Conservation (phyloP, 1,140 invertebrate species). For the Drosophila kurseongensis region DNA sequence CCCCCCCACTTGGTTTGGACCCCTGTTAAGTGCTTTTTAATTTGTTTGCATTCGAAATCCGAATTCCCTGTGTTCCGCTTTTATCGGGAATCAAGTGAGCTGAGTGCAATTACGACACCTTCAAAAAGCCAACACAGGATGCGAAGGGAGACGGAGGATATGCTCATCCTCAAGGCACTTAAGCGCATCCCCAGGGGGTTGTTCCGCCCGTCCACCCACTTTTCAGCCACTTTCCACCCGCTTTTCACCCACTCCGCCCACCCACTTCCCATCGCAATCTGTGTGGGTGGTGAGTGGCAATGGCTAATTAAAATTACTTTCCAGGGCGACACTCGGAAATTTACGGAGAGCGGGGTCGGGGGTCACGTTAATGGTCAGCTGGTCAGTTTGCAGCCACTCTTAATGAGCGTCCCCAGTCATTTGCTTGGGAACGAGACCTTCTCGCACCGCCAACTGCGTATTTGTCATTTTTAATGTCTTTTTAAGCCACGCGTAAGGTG, state of each 20-base stretch:
- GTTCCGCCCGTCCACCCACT: constrained; percentile 13
- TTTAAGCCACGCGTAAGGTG: constrained; percentile 69
- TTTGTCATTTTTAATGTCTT: constrained; percentile 69
- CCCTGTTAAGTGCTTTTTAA: constrained; percentile 79
- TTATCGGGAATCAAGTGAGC: constrained; percentile 72
- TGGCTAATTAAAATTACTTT: constrained; percentile 79
- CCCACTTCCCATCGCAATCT: constrained; percentile 2
- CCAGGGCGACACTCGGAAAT: constrained; percentile 59
- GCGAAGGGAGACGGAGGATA: neutral
- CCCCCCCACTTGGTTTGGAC: neutral
- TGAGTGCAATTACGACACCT: constrained; percentile 82
- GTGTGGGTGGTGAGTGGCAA: constrained; percentile 23
- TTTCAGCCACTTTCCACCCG: constrained; percentile 13
- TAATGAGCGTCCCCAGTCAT: constrained; percentile 69
- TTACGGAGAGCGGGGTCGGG: constrained; percentile 8
- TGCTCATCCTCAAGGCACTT: constrained; percentile 59
- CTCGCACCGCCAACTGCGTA: constrained; percentile 32
- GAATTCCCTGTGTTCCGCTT: constrained; percentile 49
- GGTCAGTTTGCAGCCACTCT: constrained; percentile 56
- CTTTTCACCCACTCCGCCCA: neutral
- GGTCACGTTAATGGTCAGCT: constrained; percentile 54
- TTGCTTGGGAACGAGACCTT: constrained; percentile 48
- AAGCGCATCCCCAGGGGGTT: constrained; percentile 70
- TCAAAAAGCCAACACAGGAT: constrained; percentile 69
- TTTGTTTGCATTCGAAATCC: constrained; percentile 71